Base-by-base conservation (phyloP, 2,888 invertebrate genomes). In the Rhimphoctona megacephalus region DNA sequence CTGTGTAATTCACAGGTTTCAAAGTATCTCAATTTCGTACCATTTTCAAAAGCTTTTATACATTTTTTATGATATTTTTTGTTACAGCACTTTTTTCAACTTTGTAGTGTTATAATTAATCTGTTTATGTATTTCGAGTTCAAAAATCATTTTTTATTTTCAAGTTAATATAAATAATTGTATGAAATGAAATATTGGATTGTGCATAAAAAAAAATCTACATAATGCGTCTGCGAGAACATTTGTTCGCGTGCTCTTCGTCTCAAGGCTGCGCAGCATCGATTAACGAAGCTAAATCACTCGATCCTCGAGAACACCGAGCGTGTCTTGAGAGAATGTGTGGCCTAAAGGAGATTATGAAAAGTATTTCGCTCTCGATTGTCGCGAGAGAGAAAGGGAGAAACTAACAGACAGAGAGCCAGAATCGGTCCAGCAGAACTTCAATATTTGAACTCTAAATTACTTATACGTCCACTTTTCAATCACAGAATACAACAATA, bases 281-380 rank as follows among this genome's bases (percentile, higher is more conserved):
- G 81, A 85, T 85, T 81, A 85, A 85, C 57, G 72, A 81, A 77
- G 81, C 85, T 73, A 85, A 85, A 85, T 85, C 85, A 81, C 67
- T 85, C 36, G 81, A 67, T 78, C 57, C 81, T 78, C 57, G 46
- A 70, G 43, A 69, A 49, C 46, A 52, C 81, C 70, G 69, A 76
- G 46, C 46, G 14, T 33, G n/a, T 85, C 84, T 83, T 79, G 25
- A 30, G 49, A 69, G 52, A 72, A 72, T 70, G 72, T 49, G 64
- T 43, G 52, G 36, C 67, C 49, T 57, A 77, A 85, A 77, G 85
- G 81, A 72, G 77, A 85, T 85, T 22, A 52, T 49, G 49, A 66
- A 73, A 73, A 66, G 36, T 81, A 76, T 66, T 67, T 30, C 49
- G 66, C 49, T 74, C 72, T 30, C 57, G 67, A 36, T 49, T 67